These are phyloP conservation scores for Phorcus lineatus DNA, from an alignment of 2,888 invertebrate species.

Conservation along the genomic window DNA sequence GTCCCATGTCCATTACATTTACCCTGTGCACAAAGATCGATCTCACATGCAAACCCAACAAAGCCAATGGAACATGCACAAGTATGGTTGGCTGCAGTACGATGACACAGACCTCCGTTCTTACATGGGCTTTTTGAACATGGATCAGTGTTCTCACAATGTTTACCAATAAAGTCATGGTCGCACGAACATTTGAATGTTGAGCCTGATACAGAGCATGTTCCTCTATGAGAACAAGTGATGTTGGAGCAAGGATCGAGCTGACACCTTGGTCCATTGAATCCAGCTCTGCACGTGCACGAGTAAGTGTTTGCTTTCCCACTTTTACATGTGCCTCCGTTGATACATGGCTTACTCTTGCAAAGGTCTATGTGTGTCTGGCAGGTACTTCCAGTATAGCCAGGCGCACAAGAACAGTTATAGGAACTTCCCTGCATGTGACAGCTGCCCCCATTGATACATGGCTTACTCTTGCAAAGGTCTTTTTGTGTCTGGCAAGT, in stretches of 20 bases:
- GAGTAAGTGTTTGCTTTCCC: not conserved
- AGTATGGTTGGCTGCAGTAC: not conserved
- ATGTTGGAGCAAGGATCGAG: not conserved
- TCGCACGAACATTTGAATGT: not conserved
- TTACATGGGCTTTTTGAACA: not conserved
- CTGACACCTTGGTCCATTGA: not conserved
- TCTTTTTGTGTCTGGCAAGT: not conserved
- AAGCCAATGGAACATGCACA: not conserved
- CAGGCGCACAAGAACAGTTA: not conserved
- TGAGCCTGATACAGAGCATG: not conserved
- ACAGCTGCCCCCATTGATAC: not conserved
- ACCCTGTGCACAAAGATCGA: not conserved
- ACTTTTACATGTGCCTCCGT: not conserved
- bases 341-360: not conserved
- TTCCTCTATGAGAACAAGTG: not conserved
- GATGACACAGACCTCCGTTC: not conserved
- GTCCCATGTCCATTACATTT: not conserved
- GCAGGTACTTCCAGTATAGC: not conserved
- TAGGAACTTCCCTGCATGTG: not conserved
- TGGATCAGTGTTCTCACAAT: not conserved
- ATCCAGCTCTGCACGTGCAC: not conserved
- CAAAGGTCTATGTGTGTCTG: not conserved
- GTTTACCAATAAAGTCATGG: not conserved
- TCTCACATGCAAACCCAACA: not conserved
- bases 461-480: not conserved